Base-by-base conservation (phyloP, 2,113 vertebrate genomes). In the Ailuropoda melanoleuca region DNA sequence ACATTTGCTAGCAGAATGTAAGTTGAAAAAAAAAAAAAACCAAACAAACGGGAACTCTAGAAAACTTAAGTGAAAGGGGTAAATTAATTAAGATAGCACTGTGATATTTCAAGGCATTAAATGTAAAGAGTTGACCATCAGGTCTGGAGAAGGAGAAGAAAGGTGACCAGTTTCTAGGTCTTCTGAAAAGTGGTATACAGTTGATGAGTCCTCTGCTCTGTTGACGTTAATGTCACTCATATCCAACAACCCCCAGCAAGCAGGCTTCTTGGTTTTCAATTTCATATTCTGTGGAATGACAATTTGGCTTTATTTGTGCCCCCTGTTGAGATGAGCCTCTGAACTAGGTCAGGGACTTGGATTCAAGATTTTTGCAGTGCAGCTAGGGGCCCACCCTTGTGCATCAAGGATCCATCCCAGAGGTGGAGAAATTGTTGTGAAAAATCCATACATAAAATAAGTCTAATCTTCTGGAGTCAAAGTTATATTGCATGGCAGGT, bases 1-100 rank as follows among this genome's bases (percentile, higher is more conserved):
- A 29, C 92, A 75, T 34, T 58, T 82, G 50, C 81, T 90, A 46
- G 75, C 23, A 70, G 18, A 26, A 50, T n/a, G 6, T n/a, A 96
- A 62, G 37, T 62, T 75, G 15, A 78, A 95, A 97, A 96, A 31
- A 93, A 88, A 26, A 88, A 43, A 87, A 96, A 66, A 8, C 7
- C 8, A 43, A 43, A 43, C 43, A 43, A 43, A 43, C 34, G 77
- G 82, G 46, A 86, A 93, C 13, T 55, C 56, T 19, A 78, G 23
- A 26, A 80, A 94, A 93, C 6, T 70, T 78, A 46, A 84, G 18
- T 34, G 92, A 55, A 82, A 88, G 29, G 48, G n/a, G 37, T 4
- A 8, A 56, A n/a, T 6, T 80, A 46, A 56, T 50, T 90, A 46
- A 81, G 74, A 70, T 75, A 66, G 43, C 6, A 8, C 21, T 26